These are phyloP conservation scores for Anomalospiza imberbis DNA, from an alignment of 2,797 vertebrate species.

Conservation along the genomic window DNA sequence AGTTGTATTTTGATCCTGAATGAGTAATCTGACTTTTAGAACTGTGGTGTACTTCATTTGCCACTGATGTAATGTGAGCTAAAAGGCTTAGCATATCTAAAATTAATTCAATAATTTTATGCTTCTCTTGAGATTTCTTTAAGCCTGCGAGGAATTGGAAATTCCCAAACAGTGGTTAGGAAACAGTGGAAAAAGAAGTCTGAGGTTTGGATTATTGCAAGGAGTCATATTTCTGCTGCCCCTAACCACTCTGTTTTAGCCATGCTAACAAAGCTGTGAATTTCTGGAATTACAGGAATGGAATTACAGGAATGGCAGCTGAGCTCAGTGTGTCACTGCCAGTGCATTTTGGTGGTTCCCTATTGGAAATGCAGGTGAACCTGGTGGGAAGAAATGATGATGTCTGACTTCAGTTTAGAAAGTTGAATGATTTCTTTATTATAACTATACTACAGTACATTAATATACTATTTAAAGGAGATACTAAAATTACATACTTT, in stretches of 20 bases:
- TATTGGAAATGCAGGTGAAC: too few relatives aligned
- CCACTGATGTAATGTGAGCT: background rate
- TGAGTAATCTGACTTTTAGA: background rate
- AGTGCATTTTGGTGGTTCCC: background rate
- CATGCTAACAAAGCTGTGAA: background rate
- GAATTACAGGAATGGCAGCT: background rate
- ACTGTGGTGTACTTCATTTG: background rate
- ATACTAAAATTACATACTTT: too few relatives aligned
- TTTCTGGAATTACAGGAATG: background rate
- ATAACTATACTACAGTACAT: too few relatives aligned
- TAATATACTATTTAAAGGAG: too few relatives aligned
- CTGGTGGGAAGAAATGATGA: too few relatives aligned
- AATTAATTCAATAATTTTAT: conserved; percentile 16
- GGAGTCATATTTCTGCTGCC: background rate
- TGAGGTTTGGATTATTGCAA: background rate
- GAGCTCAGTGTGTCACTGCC: background rate
- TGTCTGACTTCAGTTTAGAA: too few relatives aligned
- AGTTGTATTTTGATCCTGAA: background rate
- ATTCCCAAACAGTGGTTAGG: background rate
- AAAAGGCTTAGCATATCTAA: conserved; percentile 8
- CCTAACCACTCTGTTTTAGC: background rate
- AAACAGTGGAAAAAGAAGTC: background rate
- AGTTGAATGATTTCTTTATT: too few relatives aligned
- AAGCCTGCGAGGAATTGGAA: background rate
- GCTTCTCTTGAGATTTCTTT: background rate